Percentiles rank a stretch among this genome's conserved stretches.
Conservation (phyloP, 2,888 invertebrate species). For the Tetranychus piercei region DNA sequence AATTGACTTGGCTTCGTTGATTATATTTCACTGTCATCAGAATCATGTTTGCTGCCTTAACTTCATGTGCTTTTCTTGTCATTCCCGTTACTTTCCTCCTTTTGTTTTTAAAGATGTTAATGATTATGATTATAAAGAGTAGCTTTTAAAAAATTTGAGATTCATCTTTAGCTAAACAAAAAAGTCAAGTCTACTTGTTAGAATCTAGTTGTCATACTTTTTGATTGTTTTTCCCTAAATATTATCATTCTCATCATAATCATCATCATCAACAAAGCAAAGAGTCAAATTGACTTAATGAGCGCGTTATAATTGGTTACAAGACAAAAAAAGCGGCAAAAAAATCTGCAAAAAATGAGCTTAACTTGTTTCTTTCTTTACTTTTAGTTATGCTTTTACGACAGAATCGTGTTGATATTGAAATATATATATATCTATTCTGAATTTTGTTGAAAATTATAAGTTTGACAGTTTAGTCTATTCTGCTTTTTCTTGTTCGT, state of each 20-base stretch:
- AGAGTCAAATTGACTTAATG: neutral
- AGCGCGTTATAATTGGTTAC: neutral
- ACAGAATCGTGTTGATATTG: no score
- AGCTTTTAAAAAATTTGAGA: neutral
- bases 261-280: neutral
- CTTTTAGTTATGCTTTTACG: neutral
- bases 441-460: no score
- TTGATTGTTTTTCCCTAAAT: neutral
- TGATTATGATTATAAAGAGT: neutral
- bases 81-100: neutral
- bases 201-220: neutral
- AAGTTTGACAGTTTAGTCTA: no score
- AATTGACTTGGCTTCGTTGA: neutral
- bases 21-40: neutral
- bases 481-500: neutral
- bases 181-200: neutral
- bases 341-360: neutral
- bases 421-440: no score
- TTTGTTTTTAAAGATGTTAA: neutral
- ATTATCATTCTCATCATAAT: neutral
- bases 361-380: neutral
- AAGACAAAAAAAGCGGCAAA: neutral
- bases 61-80: neutral
- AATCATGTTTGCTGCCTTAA: neutral
- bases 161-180: neutral